Evolutionary conservation across 2,888 invertebrate species (phyloP).

Genomic region (Netelia melanura): DNA sequence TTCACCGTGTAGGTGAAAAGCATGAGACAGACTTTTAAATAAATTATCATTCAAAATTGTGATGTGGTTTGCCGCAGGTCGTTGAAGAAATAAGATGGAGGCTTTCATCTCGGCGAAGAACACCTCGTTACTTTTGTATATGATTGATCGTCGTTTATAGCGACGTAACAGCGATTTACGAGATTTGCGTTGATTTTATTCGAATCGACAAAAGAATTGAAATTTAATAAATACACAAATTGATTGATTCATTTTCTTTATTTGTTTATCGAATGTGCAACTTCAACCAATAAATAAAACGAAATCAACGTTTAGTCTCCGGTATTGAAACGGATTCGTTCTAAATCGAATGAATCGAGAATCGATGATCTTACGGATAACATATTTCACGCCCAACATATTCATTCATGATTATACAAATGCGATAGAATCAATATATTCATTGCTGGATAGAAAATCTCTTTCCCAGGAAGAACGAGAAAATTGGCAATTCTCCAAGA

Average conservation of each 20-base stretch:
- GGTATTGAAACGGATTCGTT: background rate
- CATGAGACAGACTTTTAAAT: conserved; percentile 65
- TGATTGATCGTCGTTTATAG: background rate
- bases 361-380: background rate
- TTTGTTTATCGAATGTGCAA: background rate
- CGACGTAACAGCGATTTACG: background rate
- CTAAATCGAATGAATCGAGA: background rate
- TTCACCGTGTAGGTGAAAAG: conserved; percentile 9
- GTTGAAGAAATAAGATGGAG: conserved; percentile 19
- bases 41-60: conserved; percentile 69
- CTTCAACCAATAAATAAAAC: background rate
- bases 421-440: conserved; percentile 49
- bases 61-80: conserved; percentile 12
- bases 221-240: background rate
- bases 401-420: conserved; percentile 66
- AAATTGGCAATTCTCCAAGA: conserved; percentile 56
- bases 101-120: background rate
- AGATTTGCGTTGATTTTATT: background rate
- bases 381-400: conserved; percentile 40
- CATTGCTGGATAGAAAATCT: conserved; percentile 54
- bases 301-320: background rate
- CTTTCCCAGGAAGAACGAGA: conserved; percentile 42
- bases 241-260: background rate
- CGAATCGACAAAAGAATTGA: background rate
- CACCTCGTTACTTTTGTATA: conserved; percentile 1